These are phyloP conservation scores for Hippoglossus hippoglossus DNA, from an alignment of 2,797 vertebrate species.

Conservation along the genomic window DNA sequence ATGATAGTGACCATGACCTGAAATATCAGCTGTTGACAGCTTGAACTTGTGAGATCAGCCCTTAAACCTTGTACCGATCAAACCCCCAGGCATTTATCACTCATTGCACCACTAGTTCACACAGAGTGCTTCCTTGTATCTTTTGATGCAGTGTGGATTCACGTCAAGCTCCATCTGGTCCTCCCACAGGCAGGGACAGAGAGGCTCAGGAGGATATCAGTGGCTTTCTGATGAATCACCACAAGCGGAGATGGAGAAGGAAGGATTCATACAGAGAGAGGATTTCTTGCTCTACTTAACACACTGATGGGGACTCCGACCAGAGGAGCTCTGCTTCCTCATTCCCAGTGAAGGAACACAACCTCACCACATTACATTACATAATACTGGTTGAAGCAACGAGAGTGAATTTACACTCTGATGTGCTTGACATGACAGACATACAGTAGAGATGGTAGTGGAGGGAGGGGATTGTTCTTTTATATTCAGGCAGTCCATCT, in stretches of 20 bases:
- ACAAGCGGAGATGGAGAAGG: conserved; percentile 26
- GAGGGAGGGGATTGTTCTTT: neutral
- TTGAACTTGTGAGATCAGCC: neutral
- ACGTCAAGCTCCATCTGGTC: conserved; percentile 68
- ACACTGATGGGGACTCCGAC: conserved; percentile 42
- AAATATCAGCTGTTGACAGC: no score
- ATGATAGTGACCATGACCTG: neutral
- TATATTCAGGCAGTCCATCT: neutral
- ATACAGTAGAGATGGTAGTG: neutral
- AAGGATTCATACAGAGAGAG: conserved; percentile 41
- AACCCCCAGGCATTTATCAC: conserved; percentile 17
- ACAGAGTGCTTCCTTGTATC: conserved; percentile 32
- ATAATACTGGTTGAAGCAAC: conserved; percentile 53
- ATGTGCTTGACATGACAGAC: conserved; percentile 37
- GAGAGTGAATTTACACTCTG: conserved; percentile 40
- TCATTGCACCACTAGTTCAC: conserved; percentile 8
- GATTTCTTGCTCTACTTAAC: conserved; percentile 72
- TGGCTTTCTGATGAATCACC: conserved; percentile 49
- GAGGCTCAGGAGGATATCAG: conserved; percentile 49
- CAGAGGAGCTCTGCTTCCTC: conserved; percentile 50
- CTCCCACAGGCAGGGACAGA: conserved; percentile 59
- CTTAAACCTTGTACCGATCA: conserved; percentile 29
- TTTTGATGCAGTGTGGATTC: conserved; percentile 45
- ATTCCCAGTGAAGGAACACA: conserved; percentile 44
- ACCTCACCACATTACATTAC: conserved; percentile 59